These are phyloP conservation scores for Drosophila affinis DNA, from an alignment of 2,888 invertebrate genomes.

Conservation along the genomic window DNA sequence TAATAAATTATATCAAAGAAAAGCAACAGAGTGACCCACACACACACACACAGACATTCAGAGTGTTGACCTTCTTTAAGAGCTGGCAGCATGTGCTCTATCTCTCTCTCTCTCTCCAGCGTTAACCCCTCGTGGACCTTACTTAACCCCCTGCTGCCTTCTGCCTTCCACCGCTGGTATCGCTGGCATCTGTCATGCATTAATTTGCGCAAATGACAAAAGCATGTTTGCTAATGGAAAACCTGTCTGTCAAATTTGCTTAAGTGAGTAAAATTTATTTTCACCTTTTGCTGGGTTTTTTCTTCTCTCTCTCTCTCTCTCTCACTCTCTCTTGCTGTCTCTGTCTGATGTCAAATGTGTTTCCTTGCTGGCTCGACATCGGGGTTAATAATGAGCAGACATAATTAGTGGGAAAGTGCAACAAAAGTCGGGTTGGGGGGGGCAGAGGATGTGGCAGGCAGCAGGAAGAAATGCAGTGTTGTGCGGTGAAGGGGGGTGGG, in stretches of 20 bases:
- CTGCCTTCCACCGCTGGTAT: background rate
- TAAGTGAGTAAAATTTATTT: slow-evolving; percentile 69
- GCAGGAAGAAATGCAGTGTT: slow-evolving; percentile 15
- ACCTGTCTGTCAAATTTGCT: slow-evolving; percentile 67
- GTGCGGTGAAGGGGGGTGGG: background rate
- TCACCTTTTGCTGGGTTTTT: slow-evolving; percentile 43
- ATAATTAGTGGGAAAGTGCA: slow-evolving; percentile 60
- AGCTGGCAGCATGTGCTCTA: slow-evolving; percentile 26
- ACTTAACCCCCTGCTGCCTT: background rate
- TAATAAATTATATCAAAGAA: slow-evolving; percentile 23
- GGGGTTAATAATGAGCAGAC: slow-evolving; percentile 66
- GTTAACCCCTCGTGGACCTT: background rate
- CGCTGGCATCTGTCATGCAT: slow-evolving; percentile 47
- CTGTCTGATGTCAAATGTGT: slow-evolving; percentile 17
- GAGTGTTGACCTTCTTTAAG: slow-evolving; percentile 18
- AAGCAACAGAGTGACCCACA: slow-evolving; percentile 7
- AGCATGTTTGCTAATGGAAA: slow-evolving; percentile 74
- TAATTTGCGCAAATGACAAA: slow-evolving; percentile 75
- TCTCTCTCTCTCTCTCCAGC: background rate
- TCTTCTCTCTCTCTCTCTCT: background rate
- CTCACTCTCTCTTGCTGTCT: background rate
- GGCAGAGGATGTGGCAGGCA: background rate
- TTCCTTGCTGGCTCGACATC: slow-evolving; percentile 50
- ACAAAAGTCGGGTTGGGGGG: slow-evolving; percentile 2
- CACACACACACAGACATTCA: background rate